A percentile compares a stretch with the other conserved stretches of the same genome.
These are phyloP conservation scores for Lagorchestes hirsutus DNA, from an alignment of 2,797 vertebrate genomes.

Conservation along the genomic window DNA sequence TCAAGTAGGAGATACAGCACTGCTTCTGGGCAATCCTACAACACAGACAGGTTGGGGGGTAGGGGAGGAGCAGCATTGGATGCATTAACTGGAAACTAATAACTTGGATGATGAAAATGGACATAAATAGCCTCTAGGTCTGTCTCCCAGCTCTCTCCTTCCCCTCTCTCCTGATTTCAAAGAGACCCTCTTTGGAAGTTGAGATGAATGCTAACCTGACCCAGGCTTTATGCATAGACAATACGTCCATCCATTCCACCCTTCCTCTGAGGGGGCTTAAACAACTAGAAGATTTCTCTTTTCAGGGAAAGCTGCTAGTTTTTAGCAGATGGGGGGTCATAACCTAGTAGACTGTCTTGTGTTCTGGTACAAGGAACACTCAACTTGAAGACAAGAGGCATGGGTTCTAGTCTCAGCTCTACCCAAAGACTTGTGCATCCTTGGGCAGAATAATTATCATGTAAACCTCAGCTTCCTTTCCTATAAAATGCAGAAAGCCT, in stretches of 20 bases:
- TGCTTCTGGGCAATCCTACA: conserved; percentile 92
- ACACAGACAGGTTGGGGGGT: conserved; percentile 34
- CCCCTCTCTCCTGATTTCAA: background rate
- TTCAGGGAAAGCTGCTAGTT: background rate
- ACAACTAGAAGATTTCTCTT: background rate
- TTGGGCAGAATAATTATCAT: background rate
- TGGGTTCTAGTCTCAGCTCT: background rate
- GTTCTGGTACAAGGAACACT: background rate
- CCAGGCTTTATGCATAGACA: background rate
- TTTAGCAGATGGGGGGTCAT: background rate
- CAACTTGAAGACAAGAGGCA: background rate
- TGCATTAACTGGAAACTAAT: background rate
- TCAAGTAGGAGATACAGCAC: conserved; percentile 91
- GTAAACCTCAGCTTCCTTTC: background rate
- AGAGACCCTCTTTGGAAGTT: background rate
- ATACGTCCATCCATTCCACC: background rate
- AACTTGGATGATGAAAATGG: conserved; percentile 51
- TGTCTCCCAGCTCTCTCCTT: background rate
- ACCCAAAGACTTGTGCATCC: background rate
- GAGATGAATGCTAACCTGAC: background rate
- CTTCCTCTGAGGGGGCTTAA: background rate
- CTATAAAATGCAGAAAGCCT: background rate
- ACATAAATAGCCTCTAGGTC: background rate
- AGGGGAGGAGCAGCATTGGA: conserved; percentile 24
- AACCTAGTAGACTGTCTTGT: background rate